Conservation (phyloP, 1,140 invertebrate species). For the Zaprionus tsacasi region DNA sequence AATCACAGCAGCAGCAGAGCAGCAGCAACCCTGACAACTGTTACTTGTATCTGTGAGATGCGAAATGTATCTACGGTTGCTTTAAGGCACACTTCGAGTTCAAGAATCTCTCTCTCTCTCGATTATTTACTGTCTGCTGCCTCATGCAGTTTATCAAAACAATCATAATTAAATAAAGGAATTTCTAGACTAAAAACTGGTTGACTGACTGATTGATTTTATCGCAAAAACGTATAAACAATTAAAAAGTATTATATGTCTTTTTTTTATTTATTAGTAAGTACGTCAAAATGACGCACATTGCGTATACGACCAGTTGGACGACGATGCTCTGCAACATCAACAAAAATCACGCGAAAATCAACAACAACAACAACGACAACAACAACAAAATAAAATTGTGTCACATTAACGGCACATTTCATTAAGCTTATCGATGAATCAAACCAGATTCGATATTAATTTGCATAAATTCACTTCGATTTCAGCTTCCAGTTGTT, state of each 20-base stretch:
- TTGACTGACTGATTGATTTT: not conserved
- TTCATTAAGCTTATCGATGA: slow-evolving; percentile 11
- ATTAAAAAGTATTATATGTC: not conserved
- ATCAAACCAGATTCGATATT: slow-evolving; percentile 17
- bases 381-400: slow-evolving; percentile 37
- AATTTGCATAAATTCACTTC: slow-evolving; percentile 45
- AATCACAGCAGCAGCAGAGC: slow-evolving; percentile 2
- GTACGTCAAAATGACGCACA: not conserved
- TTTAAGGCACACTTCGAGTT: not conserved
- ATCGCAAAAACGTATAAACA: not conserved
- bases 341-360: not conserved
- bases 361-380: slow-evolving; percentile 7
- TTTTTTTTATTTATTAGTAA: not conserved
- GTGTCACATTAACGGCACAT: slow-evolving; percentile 51
- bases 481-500: not conserved
- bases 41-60: slow-evolving; percentile 30
- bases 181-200: not conserved
- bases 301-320: slow-evolving; percentile 25
- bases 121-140: not conserved
- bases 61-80: slow-evolving; percentile 4
- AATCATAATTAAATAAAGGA: not conserved
- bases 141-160: not conserved
- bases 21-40: slow-evolving; percentile 14
- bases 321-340: slow-evolving; percentile 1
- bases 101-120: not conserved